A percentile compares a stretch with the other conserved stretches of the same genome.
phyloP scores from a whole-genome alignment of 1,140 invertebrate genomes.

The Lucilia cuprina region DNA sequence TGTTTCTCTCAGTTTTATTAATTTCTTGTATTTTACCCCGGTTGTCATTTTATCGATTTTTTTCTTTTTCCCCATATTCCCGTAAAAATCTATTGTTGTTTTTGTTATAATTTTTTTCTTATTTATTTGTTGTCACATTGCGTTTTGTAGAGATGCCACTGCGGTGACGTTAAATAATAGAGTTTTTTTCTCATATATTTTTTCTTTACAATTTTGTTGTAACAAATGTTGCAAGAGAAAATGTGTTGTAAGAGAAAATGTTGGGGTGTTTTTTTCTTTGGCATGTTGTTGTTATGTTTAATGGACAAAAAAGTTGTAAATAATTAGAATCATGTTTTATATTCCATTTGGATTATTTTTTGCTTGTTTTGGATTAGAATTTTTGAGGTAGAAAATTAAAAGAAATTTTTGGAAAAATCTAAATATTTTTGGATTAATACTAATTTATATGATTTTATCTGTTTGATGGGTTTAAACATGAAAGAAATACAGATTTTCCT shows the following conservation, averaged over 20 bases:
- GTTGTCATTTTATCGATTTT: not conserved
- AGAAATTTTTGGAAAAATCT: too few relatives aligned
- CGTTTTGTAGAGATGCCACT: not conserved
- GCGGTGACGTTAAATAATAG: not conserved
- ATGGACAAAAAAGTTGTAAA: not conserved
- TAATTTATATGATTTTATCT: too few relatives aligned
- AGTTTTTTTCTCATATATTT: not conserved
- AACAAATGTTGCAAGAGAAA: not conserved
- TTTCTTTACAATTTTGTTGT: not conserved
- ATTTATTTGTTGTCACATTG: not conserved
- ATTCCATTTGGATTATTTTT: not conserved
- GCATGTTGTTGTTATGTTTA: not conserved
- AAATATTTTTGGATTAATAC: too few relatives aligned
- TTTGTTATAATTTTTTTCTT: not conserved
- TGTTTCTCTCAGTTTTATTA: not conserved
- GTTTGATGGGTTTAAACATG: too few relatives aligned
- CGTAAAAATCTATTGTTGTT: not conserved
- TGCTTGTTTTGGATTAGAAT: too few relatives aligned
- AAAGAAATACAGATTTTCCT: too few relatives aligned
- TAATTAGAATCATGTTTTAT: not conserved
- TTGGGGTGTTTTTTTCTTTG: not conserved
- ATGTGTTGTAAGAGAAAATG: not conserved
- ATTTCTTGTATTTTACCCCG: not conserved
- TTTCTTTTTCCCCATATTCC: not conserved
- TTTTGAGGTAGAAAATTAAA: too few relatives aligned